Evolutionary conservation across 2,113 vertebrate genomes (phyloP).

Genomic region (Dipodomys merriami): DNA sequence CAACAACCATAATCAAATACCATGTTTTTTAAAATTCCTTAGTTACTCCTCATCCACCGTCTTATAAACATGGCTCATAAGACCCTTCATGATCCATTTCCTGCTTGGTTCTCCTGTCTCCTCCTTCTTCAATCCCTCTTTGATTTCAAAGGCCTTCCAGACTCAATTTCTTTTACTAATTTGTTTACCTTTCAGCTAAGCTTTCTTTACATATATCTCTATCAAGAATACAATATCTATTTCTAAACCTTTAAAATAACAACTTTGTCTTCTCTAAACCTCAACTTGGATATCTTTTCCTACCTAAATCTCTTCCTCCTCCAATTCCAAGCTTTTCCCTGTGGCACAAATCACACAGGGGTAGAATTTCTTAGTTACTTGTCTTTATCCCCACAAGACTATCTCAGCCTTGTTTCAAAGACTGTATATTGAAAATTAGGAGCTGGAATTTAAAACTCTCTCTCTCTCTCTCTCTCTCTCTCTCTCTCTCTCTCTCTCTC

Average conservation of each 20-base stretch:
- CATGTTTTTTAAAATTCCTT: neutral
- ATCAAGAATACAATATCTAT: neutral
- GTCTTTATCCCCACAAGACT: neutral
- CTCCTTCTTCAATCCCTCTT: neutral
- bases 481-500: too few relatives aligned
- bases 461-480: too few relatives aligned
- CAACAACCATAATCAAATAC: neutral
- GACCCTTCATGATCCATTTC: neutral
- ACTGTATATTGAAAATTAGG: neutral
- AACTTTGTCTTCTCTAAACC: constrained; percentile 4
- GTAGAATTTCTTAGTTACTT: neutral
- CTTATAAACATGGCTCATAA: neutral
- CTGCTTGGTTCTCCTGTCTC: neutral
- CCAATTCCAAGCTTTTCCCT: neutral
- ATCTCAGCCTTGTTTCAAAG: neutral
- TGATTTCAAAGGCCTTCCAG: neutral
- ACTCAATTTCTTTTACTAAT: neutral
- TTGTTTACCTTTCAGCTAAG: neutral
- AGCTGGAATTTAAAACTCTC: neutral
- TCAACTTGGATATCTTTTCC: neutral
- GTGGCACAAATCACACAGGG: neutral
- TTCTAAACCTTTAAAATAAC: neutral
- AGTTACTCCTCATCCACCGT: neutral
- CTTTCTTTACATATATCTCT: neutral
- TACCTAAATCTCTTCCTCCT: neutral